phyloP scores from a whole-genome alignment of 2,113 vertebrate species.

The Brachypodius melanocephalos region DNA sequence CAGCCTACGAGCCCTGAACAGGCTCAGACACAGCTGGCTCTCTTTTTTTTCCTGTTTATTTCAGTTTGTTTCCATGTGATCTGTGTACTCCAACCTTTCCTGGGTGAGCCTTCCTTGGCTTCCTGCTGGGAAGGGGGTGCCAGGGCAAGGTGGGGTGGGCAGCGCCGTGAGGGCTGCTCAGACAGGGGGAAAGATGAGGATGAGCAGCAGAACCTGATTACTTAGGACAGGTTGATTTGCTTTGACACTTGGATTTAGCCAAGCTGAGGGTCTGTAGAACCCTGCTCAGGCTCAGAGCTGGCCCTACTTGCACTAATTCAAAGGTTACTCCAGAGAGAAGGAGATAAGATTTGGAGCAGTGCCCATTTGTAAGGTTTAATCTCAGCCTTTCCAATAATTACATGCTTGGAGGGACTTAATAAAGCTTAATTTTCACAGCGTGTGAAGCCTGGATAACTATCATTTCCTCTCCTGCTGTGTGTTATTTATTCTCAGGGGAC shows the following conservation, averaged over 20 bases:
- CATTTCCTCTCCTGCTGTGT: not conserved
- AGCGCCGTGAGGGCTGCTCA: not conserved
- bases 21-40: slow-evolving; percentile 31
- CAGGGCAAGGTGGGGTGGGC: not conserved
- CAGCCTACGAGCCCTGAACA: slow-evolving; percentile 13
- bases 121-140: not conserved
- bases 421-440: not conserved
- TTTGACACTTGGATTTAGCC: not conserved
- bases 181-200: not conserved
- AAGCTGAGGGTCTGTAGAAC: not conserved
- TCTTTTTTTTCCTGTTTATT: slow-evolving; percentile 1
- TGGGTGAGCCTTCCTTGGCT: not conserved
- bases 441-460: not conserved
- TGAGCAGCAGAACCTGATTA: not conserved
- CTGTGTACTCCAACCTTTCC: not conserved
- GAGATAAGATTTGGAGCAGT: slow-evolving; percentile 29
- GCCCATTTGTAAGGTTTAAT: not conserved
- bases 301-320: not conserved
- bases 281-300: not conserved
- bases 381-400: not conserved
- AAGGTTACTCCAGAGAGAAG: not conserved
- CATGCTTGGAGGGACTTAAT: not conserved
- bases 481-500: slow-evolving; percentile 3
- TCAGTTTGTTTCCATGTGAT: slow-evolving; percentile 30
- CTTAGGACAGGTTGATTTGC: not conserved